Conservation (phyloP, 2,113 vertebrate genomes). For the Nibea albiflora region DNA sequence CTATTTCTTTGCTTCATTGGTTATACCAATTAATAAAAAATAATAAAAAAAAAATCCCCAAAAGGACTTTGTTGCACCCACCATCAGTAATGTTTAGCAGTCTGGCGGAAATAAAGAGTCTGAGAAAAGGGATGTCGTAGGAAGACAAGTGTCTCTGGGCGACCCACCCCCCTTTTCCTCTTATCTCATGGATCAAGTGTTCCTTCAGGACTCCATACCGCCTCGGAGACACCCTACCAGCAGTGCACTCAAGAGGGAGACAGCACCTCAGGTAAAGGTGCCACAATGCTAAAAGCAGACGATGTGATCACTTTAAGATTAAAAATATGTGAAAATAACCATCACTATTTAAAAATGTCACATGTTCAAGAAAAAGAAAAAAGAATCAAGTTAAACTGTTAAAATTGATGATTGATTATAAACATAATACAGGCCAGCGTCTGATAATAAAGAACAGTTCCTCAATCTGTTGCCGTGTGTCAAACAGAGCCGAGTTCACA, state of each 20-base stretch:
- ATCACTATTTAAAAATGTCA: neutral
- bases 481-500: neutral
- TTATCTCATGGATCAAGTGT: constrained; percentile 98
- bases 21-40: constrained; percentile 62
- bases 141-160: constrained; percentile 87
- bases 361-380: neutral
- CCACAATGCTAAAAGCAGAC: neutral
- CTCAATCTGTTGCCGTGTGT: neutral
- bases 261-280: constrained; percentile 84
- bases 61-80: constrained; percentile 85
- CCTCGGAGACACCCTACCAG: constrained; percentile 88
- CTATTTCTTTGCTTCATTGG: constrained; percentile 76
- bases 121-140: constrained; percentile 88
- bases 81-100: constrained; percentile 84
- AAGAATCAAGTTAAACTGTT: neutral
- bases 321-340: neutral
- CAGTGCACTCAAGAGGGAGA: constrained; percentile 83
- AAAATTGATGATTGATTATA: neutral
- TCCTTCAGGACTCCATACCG: constrained; percentile 91
- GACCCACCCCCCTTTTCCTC: constrained; percentile 87
- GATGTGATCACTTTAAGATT: too few relatives aligned
- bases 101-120: constrained; percentile 83
- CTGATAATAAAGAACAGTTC: neutral
- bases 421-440: too few relatives aligned
- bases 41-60: constrained; percentile 59